Conservation (phyloP, 1,140 invertebrate genomes). For the Diorhabda sublineata region DNA sequence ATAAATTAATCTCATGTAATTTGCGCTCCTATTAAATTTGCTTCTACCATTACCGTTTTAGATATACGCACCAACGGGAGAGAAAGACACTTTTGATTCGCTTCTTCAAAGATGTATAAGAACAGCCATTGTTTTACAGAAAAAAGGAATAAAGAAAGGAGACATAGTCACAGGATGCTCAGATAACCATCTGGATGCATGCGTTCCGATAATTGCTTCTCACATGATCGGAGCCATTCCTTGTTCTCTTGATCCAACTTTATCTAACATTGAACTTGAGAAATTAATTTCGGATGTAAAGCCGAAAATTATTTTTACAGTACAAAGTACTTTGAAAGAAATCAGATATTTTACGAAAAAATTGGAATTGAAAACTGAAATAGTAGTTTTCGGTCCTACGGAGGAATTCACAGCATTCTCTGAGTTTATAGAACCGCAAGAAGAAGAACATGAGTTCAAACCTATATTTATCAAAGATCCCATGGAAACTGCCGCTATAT, state of each 20-base stretch:
- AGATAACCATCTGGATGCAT: conserved; percentile 42
- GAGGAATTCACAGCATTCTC: conserved; percentile 12
- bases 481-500: conserved; percentile 44
- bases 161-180: conserved; percentile 45
- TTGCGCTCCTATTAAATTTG: background rate
- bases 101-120: conserved; percentile 37
- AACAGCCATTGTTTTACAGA: conserved; percentile 40
- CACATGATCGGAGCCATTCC: conserved; percentile 36
- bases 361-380: conserved; percentile 19
- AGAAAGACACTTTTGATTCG: conserved; percentile 41
- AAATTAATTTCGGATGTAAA: conserved; percentile 28
- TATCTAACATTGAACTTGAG: conserved; percentile 27
- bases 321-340: conserved; percentile 18
- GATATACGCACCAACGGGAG: conserved; percentile 45
- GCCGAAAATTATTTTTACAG: conserved; percentile 31
- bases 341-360: conserved; percentile 27
- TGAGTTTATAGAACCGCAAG: conserved; percentile 17
- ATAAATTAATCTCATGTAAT: no score
- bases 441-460: conserved; percentile 26
- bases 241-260: conserved; percentile 28
- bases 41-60: conserved; percentile 20
- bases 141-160: conserved; percentile 37
- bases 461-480: conserved; percentile 29
- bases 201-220: conserved; percentile 42
- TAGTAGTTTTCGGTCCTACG: conserved; percentile 30